Percentiles rank a stretch among this genome's conserved stretches.
phyloP scores from a whole-genome alignment of 2,113 vertebrate species.

The Varanus salvator region DNA sequence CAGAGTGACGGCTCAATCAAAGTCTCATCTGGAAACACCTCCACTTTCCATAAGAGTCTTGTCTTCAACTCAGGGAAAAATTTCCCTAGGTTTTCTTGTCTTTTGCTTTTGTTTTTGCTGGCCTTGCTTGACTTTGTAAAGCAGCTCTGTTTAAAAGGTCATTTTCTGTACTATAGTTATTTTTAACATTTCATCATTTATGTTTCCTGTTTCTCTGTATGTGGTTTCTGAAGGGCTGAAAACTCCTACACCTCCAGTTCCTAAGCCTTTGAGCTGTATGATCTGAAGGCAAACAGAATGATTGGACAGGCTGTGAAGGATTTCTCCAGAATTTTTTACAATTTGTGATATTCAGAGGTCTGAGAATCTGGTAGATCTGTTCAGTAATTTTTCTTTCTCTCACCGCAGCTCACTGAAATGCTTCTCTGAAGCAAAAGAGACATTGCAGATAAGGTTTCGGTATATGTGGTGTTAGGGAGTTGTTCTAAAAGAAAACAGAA shows the following conservation, averaged over 20 bases:
- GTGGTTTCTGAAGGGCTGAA: constrained; percentile 11
- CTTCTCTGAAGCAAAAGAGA: neutral
- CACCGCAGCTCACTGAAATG: neutral
- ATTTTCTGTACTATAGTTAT: constrained; percentile 7
- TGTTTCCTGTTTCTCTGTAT: constrained; percentile 18
- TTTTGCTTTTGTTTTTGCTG: neutral
- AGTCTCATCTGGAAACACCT: too few relatives aligned
- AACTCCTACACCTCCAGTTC: neutral
- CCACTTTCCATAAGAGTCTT: neutral
- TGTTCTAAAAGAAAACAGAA: neutral
- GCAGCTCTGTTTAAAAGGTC: constrained; percentile 27
- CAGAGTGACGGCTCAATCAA: too few relatives aligned
- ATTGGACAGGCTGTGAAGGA: neutral
- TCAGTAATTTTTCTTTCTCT: neutral
- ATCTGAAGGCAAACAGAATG: neutral
- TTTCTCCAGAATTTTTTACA: neutral
- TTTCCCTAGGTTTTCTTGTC: neutral
- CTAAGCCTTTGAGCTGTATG: neutral
- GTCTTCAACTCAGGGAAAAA: neutral
- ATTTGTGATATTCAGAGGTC: neutral
- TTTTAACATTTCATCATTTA: constrained; percentile 17
- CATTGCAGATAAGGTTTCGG: neutral
- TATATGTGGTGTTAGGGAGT: neutral
- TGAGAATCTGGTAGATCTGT: neutral
- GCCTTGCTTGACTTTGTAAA: neutral